Evolutionary conservation across 2,888 invertebrate genomes (phyloP).

Genomic region (Octonoba sinensis): DNA sequence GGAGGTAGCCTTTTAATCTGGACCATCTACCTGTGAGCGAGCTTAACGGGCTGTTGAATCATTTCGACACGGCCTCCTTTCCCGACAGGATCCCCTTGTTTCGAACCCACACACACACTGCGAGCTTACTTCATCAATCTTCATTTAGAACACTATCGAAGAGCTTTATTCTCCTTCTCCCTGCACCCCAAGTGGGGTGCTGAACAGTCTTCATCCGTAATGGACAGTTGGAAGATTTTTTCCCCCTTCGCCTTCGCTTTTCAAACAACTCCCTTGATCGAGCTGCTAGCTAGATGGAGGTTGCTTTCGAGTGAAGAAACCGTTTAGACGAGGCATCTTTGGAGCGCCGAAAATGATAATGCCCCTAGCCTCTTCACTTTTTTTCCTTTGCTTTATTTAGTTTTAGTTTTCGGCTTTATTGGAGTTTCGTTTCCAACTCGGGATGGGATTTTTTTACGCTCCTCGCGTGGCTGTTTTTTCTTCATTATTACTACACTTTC

Average conservation of each 20-base stretch:
- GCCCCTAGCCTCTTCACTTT: conserved; percentile 47
- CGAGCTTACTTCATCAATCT: conserved; percentile 63
- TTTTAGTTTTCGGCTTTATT: conserved; percentile 33
- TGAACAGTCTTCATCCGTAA: conserved; percentile 60
- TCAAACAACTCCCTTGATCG: conserved; percentile 56
- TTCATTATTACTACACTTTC: conserved; percentile 58
- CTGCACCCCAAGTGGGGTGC: conserved; percentile 23
- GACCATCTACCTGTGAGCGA: conserved; percentile 45
- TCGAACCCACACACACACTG: conserved; percentile 18
- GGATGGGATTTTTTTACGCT: conserved; percentile 10
- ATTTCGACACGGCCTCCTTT: conserved; percentile 35
- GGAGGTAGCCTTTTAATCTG: conserved; percentile 45
- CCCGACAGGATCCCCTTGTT: conserved; percentile 45
- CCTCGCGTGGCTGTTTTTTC: conserved; percentile 5
- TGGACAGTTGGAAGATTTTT: conserved; percentile 57
- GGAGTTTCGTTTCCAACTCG: not conserved
- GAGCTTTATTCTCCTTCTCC: conserved; percentile 60
- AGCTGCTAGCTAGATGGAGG: conserved; percentile 35
- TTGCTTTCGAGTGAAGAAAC: conserved; percentile 55
- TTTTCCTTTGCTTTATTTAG: conserved; percentile 50
- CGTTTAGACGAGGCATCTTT: conserved; percentile 52
- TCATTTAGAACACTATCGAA: conserved; percentile 61
- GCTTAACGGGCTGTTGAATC: conserved; percentile 54
- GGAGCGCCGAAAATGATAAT: conserved; percentile 50
- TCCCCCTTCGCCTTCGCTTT: conserved; percentile 20